Conservation (phyloP, 2,113 vertebrate species). For the Corythornis madagascariensis region DNA sequence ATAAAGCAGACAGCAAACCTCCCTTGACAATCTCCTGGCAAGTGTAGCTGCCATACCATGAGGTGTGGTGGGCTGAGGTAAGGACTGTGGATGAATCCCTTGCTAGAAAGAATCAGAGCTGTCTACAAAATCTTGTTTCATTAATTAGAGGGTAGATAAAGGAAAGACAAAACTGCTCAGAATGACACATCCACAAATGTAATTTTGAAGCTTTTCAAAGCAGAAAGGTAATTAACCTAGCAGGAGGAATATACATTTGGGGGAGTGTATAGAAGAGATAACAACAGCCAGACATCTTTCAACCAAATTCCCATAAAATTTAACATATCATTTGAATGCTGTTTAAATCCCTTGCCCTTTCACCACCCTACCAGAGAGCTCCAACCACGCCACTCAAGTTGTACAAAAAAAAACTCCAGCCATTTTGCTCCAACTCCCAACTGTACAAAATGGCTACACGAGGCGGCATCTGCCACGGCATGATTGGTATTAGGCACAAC, state of each 20-base stretch:
- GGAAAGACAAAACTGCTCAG: background rate
- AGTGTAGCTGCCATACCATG: background rate
- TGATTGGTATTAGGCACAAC: slow-evolving; percentile 48
- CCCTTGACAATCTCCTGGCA: background rate
- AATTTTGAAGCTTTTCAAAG: background rate
- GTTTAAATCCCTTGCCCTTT: background rate
- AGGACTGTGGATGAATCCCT: background rate
- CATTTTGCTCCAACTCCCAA: background rate
- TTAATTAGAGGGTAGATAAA: background rate
- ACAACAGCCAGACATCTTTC: background rate
- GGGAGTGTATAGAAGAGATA: background rate
- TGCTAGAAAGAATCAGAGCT: background rate
- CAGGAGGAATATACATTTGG: background rate
- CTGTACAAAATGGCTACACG: slow-evolving; percentile 43
- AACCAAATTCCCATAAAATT: background rate
- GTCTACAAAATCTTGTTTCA: background rate
- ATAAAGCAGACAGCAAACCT: background rate
- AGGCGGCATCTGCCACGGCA: slow-evolving; percentile 47
- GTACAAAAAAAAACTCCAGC: background rate
- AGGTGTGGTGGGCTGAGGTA: background rate
- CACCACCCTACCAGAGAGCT: background rate
- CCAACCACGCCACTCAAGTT: fast-evolving
- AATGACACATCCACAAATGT: background rate
- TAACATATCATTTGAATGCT: background rate
- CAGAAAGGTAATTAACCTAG: background rate